phyloP scores from a whole-genome alignment of 1,140 invertebrate genomes.

The Drepana arcuata region DNA sequence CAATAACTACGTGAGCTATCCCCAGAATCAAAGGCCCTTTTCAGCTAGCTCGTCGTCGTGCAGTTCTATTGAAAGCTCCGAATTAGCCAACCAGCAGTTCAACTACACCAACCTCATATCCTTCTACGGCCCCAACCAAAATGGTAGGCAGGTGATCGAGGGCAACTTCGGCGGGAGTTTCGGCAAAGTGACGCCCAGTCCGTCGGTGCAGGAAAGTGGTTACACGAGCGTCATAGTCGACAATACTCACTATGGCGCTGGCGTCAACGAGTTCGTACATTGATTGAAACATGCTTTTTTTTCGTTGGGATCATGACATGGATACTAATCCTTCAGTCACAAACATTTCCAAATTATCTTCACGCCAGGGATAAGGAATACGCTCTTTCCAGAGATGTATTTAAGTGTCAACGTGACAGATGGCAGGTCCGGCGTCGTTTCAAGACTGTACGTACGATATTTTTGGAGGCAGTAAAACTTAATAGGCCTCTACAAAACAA shows the following conservation, averaged over 20 bases:
- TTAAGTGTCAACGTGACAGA: too few species aligned
- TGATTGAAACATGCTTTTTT: too few species aligned
- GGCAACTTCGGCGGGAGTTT: slow-evolving; percentile 45
- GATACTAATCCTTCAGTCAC: too few species aligned
- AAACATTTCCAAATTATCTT: too few species aligned
- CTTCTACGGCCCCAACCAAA: slow-evolving; percentile 51
- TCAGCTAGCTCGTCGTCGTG: slow-evolving; percentile 63
- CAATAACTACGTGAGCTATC: slow-evolving; percentile 35
- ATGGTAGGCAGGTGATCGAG: slow-evolving; percentile 38
- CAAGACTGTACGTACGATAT: too few species aligned
- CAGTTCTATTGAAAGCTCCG: slow-evolving; percentile 57
- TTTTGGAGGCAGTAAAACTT: too few species aligned
- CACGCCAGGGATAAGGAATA: too few species aligned
- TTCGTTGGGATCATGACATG: too few species aligned
- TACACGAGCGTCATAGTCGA: slow-evolving; percentile 67
- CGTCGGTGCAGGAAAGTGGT: slow-evolving; percentile 40
- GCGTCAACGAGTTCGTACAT: slow-evolving; percentile 61
- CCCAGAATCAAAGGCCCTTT: slow-evolving; percentile 53
- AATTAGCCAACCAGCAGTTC: slow-evolving; percentile 39
- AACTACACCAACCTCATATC: slow-evolving; percentile 60
- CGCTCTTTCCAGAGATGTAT: too few species aligned
- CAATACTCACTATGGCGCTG: slow-evolving; percentile 52
- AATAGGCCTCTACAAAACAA: too few species aligned
- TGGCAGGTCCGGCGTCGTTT: too few species aligned
- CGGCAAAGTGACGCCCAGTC: slow-evolving; percentile 36